A percentile compares a stretch with the other conserved stretches of the same genome.
phyloP scores from a whole-genome alignment of 2,113 vertebrate species.

The Clarias batrachus region DNA sequence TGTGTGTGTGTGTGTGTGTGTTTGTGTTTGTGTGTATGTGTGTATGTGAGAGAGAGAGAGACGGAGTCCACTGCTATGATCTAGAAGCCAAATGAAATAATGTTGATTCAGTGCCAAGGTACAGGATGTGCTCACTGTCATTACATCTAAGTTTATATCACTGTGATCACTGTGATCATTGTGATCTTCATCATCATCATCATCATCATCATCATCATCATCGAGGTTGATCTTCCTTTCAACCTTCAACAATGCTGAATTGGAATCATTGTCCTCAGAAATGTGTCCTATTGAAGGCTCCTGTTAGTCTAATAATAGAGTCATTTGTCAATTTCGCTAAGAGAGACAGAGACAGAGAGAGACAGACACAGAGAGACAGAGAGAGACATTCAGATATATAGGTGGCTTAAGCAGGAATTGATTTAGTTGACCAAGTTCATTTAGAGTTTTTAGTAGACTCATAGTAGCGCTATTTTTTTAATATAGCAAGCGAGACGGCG shows the following conservation, averaged over 20 bases:
- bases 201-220: neutral
- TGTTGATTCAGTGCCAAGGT: neutral
- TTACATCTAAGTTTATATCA: neutral
- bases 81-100: neutral
- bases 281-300: neutral
- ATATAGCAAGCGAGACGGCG: neutral
- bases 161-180: neutral
- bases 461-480: neutral
- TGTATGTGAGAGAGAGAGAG: too few species aligned
- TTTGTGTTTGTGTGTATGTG: neutral
- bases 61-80: neutral
- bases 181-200: neutral
- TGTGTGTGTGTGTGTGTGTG: neutral
- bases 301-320: neutral
- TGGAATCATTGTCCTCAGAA: neutral
- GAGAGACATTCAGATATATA: neutral
- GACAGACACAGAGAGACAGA: neutral
- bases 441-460: neutral
- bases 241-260: neutral
- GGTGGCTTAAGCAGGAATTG: neutral
- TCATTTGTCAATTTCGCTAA: neutral
- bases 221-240: neutral
- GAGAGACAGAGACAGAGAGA: neutral
- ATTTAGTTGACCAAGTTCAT: neutral
- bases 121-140: conserved; percentile 14